Base-by-base conservation (phyloP, 2,888 invertebrate species). In the Mermis nigrescens region DNA sequence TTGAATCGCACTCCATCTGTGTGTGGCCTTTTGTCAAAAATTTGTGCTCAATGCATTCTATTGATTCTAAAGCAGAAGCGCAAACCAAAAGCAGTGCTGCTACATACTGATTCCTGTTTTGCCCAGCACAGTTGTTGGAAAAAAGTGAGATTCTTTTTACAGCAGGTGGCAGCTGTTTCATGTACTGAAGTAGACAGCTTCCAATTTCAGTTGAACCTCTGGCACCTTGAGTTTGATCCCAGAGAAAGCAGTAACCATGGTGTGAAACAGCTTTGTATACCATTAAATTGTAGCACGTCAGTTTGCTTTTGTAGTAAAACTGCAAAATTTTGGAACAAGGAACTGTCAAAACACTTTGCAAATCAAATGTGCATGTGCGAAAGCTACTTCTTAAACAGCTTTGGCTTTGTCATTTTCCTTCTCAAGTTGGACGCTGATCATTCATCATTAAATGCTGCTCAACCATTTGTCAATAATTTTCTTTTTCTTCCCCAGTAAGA, bases 331-430 rank as follows among this genome's bases (percentile, higher is more conserved):
- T 27, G 19, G 38, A 26, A 46, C 24, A 32, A 15, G 56, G 46
- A 7, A 46, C 19, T 4, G 12, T 19, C 46, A 56, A 46, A 45
- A 56, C 56, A 38, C 46, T 48, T 56, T 56, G 56, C 4, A 56
- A 27, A 38, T 56, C 56, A 46, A 48, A 56, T 4, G 38, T 38
- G 27, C 75, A 76, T n/a, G n/a, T n/a, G n/a, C n/a, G n/a, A n/a
- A n/a, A n/a, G n/a, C n/a, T n/a, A n/a, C n/a, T n/a, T n/a, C n/a
- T n/a, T n/a, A n/a, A n/a, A n/a, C n/a, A n/a, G n/a, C n/a, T n/a
- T n/a, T n/a, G n/a, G n/a, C n/a, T n/a, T n/a, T n/a, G n/a, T n/a
- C n/a, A n/a, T n/a, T n/a, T n/a, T n/a, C n/a, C n/a, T n/a, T n/a
- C n/a, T n/a, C n/a, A n/a, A n/a, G n/a, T n/a, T n/a, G n/a, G n/a